Conservation (phyloP, 2,888 invertebrate genomes). For the Orchesellides sinensis region DNA sequence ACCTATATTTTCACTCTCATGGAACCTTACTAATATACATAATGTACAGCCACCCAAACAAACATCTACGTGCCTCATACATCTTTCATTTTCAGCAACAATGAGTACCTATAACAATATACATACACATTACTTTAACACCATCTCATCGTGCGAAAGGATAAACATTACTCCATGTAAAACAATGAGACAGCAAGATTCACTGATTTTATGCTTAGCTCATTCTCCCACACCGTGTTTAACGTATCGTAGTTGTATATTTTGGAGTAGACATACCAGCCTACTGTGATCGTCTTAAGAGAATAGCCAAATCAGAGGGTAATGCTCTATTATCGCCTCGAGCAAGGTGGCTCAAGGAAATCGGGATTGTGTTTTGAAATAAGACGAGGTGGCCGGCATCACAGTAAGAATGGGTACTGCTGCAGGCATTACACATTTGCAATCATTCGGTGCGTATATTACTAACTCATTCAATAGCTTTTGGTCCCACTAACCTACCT, state of each 20-base stretch:
- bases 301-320: slow-evolving; percentile 19
- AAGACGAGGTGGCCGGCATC: neutral
- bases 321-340: slow-evolving; percentile 22
- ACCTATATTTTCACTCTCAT: neutral
- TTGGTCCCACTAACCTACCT: neutral
- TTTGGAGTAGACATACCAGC: neutral
- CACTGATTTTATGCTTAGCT: neutral
- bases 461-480: neutral
- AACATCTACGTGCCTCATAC: too few relatives aligned
- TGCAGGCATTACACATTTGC: neutral
- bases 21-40: neutral
- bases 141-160: too few relatives aligned
- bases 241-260: neutral
- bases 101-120: too few relatives aligned
- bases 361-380: neutral
- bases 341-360: slow-evolving; percentile 37
- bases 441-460: neutral
- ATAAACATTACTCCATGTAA: neutral
- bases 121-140: too few relatives aligned
- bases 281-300: too few relatives aligned
- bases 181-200: neutral
- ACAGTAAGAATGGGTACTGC: neutral
- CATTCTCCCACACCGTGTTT: neutral
- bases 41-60: too few relatives aligned
- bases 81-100: too few relatives aligned